These are phyloP conservation scores for Drosophila aldrichi DNA, from an alignment of 2,888 invertebrate species.

Conservation along the genomic window DNA sequence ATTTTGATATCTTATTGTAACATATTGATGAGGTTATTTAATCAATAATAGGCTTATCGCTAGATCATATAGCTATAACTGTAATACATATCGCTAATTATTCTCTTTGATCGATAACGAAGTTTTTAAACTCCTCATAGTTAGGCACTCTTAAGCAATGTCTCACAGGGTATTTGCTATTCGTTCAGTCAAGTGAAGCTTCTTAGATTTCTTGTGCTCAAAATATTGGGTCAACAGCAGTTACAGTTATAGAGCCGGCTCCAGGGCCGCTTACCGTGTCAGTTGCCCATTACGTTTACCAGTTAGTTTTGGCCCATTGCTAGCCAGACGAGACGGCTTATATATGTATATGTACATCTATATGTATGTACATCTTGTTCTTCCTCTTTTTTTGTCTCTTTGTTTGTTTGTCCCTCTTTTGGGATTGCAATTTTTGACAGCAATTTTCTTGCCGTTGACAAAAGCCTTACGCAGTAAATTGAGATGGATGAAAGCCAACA, in stretches of 20 bases:
- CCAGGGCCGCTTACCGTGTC: conserved; percentile 34
- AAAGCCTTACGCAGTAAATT: conserved; percentile 75
- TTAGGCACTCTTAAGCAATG: too few species aligned
- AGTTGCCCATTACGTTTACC: conserved; percentile 40
- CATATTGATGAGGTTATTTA: too few species aligned
- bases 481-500: conserved; percentile 67
- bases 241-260: conserved; percentile 47
- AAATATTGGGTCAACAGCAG: conserved; percentile 44
- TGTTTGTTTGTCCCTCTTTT: conserved; percentile 11
- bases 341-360: not conserved
- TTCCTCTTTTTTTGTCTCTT: not conserved
- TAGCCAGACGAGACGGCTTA: conserved; percentile 20
- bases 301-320: conserved; percentile 28
- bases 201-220: not conserved
- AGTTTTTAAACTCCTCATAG: too few species aligned
- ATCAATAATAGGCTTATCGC: too few species aligned
- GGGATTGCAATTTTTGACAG: conserved; percentile 60
- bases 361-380: not conserved
- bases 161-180: conserved; percentile 5
- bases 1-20: too few species aligned
- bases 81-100: too few species aligned
- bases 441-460: conserved; percentile 75
- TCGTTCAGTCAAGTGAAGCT: not conserved
- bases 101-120: too few species aligned
- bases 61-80: too few species aligned